Percentiles rank a stretch among this genome's conserved stretches.
phyloP scores from a whole-genome alignment of 2,797 vertebrate species.

The Darevskia mixta region DNA sequence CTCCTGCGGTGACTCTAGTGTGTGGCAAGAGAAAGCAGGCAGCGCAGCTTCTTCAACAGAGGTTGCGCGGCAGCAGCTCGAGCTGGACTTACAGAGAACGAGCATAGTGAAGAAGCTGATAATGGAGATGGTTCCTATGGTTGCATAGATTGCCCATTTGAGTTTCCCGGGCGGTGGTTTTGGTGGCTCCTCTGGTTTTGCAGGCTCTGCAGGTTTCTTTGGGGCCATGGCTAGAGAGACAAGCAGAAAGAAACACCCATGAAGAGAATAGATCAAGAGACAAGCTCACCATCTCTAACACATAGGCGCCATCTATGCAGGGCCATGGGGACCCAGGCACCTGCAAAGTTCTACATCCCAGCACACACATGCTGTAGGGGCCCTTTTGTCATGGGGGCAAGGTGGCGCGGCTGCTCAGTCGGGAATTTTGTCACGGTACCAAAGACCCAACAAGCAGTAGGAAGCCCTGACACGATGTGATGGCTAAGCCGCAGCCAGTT shows the following conservation, averaged over 20 bases:
- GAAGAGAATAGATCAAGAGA: too few species aligned
- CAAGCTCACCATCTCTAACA: neutral
- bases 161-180: neutral
- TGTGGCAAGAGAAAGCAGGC: neutral
- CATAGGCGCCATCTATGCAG: too few species aligned
- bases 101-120: neutral
- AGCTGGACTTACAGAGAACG: neutral
- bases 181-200: neutral
- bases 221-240: neutral
- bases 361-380: too few species aligned
- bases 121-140: neutral
- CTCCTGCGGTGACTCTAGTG: too few species aligned
- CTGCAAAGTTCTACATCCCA: too few species aligned
- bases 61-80: neutral
- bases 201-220: neutral
- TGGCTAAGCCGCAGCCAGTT: neutral
- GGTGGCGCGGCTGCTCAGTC: too few species aligned
- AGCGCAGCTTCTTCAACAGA: neutral
- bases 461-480: neutral
- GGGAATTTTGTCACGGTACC: neutral
- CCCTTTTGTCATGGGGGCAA: too few species aligned
- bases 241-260: neutral
- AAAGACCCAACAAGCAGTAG: neutral
- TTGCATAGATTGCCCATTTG: neutral
- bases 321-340: too few species aligned